Base-by-base conservation (phyloP, 2,113 vertebrate genomes). In the Bufo bufo region DNA sequence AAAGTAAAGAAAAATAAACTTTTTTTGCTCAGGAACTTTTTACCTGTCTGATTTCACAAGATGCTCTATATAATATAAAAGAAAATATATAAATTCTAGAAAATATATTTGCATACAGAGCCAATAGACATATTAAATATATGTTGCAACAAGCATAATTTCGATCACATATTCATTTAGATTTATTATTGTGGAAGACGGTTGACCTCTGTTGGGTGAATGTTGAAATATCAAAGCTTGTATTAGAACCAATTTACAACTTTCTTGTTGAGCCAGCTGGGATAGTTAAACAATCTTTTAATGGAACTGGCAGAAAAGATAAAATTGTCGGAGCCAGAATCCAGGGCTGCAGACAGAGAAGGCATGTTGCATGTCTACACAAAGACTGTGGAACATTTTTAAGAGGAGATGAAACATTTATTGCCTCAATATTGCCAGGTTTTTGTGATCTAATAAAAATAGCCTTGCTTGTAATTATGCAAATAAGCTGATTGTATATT, bases 401-500 rank as follows among this genome's bases (percentile, higher is more conserved):
- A 66, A 79, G 77, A 61, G 81, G 61, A 84, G 81, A 83, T 71
- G 63, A 81, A 84, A 84, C 82, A 50, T 84, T 84, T 84, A 71
- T 71, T 16, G 63, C 65, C 23, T 23, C 81, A 84, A 84, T 65
- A 84, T 84, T 84, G 82, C 82, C 81, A 84, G 82, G 45, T 84
- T 75, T 69, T 84, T 84, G 82, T 84, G 82, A 84, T 84, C 63
- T 65, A 69, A 84, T 84, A 84, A 84, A 84, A n/a, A 84, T 71
- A 52, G 82, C 63, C 49, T 84, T 52, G 82, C 82, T 84, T 71
- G 63, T 84, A 69, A 84, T 84, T 84, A 84, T 84, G 82, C 45
- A 84, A 71, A 84, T 83, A 2, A 54, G 49, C 47, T 52, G 16
- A 84, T 84, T 84, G 71, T 84, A 33, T 71, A 84, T 84, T 84